These are phyloP conservation scores for Proterorhinus semilunaris DNA, from an alignment of 2,113 vertebrate genomes.

Conservation along the genomic window DNA sequence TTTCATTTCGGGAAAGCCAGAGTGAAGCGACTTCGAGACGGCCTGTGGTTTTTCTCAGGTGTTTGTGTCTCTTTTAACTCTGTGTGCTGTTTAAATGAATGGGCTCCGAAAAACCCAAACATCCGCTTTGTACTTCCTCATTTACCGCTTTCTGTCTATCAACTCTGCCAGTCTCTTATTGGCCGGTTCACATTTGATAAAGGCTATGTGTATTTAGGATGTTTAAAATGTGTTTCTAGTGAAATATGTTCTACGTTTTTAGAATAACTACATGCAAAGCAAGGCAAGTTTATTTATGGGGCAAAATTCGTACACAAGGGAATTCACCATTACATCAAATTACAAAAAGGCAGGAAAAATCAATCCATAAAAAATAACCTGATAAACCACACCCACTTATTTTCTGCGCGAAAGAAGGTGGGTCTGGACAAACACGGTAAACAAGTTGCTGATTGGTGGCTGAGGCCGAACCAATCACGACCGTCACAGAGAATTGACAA, in stretches of 20 bases:
- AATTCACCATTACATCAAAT: too few species aligned
- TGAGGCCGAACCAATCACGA: too few species aligned
- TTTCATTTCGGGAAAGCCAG: slow-evolving; percentile 79
- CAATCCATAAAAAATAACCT: too few species aligned
- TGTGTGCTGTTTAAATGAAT: slow-evolving; percentile 78
- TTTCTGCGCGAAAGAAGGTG: too few species aligned
- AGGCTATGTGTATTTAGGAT: background rate
- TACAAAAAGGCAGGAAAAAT: too few species aligned
- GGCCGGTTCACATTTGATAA: slow-evolving; percentile 13
- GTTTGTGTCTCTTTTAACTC: slow-evolving; percentile 64
- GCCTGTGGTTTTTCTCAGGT: slow-evolving; percentile 79
- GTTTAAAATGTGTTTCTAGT: background rate
- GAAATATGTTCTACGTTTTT: background rate
- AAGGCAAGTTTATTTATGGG: too few species aligned
- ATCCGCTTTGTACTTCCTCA: slow-evolving; percentile 79
- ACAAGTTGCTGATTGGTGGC: too few species aligned
- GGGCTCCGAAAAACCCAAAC: slow-evolving; percentile 80
- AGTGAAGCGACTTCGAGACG: slow-evolving; percentile 59
- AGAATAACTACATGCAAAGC: too few species aligned
- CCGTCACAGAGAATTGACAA: too few species aligned
- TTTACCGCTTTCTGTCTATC: slow-evolving; percentile 73
- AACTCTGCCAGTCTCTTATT: slow-evolving; percentile 29
- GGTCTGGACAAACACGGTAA: too few species aligned
- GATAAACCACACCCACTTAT: too few species aligned
- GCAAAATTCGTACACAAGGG: too few species aligned